Evolutionary conservation across 1,140 invertebrate species (phyloP).

Genomic region (Ooceraea biroi): DNA sequence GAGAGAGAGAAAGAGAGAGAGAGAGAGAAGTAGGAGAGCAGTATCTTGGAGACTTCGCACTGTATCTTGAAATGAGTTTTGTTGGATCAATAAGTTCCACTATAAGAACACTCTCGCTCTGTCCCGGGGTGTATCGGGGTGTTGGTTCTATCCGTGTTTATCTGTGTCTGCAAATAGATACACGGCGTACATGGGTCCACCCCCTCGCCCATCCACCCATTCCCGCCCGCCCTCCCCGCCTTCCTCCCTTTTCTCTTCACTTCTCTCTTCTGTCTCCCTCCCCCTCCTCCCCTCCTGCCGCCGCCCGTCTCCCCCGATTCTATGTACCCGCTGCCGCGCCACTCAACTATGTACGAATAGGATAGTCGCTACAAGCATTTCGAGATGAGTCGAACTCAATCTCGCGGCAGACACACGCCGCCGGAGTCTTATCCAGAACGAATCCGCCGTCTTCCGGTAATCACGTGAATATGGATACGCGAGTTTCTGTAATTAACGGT

Average conservation of each 20-base stretch:
- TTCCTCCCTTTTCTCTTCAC: constrained; percentile 56
- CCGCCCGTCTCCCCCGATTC: constrained; percentile 44
- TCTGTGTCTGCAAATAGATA: constrained; percentile 84
- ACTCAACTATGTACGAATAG: constrained; percentile 79
- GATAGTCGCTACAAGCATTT: constrained; percentile 78
- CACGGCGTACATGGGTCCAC: constrained; percentile 79
- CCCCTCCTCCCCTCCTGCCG: no score
- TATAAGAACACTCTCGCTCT: constrained; percentile 86
- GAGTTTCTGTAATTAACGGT: constrained; percentile 75
- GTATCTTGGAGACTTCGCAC: constrained; percentile 87
- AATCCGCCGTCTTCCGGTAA: constrained; percentile 70
- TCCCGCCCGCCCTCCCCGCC: no score
- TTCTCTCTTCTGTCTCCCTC: constrained; percentile 62
- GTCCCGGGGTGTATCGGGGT: constrained; percentile 78
- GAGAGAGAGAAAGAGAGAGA: constrained; percentile 69
- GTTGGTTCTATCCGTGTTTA: constrained; percentile 81
- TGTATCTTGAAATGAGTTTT: constrained; percentile 88
- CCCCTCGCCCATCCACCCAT: constrained; percentile 52
- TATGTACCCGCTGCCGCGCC: constrained; percentile 77
- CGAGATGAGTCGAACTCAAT: constrained; percentile 82
- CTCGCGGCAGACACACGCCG: constrained; percentile 71
- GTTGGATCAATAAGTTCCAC: constrained; percentile 87
- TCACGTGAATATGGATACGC: constrained; percentile 76
- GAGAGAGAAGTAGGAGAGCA: constrained; percentile 83
- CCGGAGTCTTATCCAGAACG: constrained; percentile 68